Evolutionary conservation across 2,888 invertebrate species (phyloP).

Genomic region (Smittia sp.): DNA sequence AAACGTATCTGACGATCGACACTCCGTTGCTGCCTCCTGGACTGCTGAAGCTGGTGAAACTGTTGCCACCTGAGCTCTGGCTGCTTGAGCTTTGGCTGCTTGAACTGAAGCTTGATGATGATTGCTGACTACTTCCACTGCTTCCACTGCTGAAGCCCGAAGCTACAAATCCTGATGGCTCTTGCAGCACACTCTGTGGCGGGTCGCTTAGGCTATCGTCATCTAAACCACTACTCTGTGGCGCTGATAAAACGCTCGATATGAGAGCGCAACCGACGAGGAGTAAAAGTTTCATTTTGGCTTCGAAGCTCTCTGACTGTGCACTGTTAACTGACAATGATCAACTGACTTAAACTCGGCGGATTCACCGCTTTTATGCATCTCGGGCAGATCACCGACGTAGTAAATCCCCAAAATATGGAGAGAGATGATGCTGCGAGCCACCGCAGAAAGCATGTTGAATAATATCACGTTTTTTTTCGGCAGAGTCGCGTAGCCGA

Average conservation of each 20-base stretch:
- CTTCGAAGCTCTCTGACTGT: slow-evolving; percentile 3
- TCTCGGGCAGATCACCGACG: slow-evolving; percentile 5
- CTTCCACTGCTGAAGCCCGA: no score
- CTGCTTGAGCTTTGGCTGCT: no score
- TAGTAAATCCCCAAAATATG: slow-evolving; percentile 25
- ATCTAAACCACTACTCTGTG: no score
- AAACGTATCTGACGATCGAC: slow-evolving; percentile 34
- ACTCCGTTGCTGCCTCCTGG: slow-evolving; percentile 18
- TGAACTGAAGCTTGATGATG: no score
- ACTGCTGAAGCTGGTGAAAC: no score
- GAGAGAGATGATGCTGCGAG: not conserved
- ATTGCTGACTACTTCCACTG: no score
- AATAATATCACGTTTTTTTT: not conserved
- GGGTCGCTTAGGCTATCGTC: not conserved
- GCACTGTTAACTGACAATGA: not conserved
- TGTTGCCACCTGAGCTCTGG: no score
- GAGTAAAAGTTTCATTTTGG: slow-evolving; percentile 32
- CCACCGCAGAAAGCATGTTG: not conserved
- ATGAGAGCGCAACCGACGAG: not conserved
- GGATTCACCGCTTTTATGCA: slow-evolving; percentile 24
- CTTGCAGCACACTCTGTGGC: no score
- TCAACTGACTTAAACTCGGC: not conserved
- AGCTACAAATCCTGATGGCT: no score
- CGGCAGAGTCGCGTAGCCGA: not conserved
- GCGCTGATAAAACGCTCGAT: slow-evolving; percentile 24